Evolutionary conservation across 2,113 vertebrate species (phyloP).

Genomic region (Pseudois nayaur): DNA sequence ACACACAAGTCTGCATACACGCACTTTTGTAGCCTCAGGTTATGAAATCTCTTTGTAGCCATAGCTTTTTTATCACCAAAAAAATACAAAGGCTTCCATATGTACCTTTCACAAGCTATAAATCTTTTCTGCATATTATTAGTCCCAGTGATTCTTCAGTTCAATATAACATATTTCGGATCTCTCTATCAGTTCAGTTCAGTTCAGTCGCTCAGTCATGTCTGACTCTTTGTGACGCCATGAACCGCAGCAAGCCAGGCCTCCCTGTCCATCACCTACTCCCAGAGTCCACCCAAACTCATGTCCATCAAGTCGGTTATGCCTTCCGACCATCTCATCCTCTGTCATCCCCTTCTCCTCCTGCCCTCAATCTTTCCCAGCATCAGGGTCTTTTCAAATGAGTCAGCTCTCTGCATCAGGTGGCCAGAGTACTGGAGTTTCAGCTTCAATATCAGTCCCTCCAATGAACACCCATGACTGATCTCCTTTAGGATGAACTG

Average conservation of each 20-base stretch:
- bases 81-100: not conserved
- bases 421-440: too few relatives aligned
- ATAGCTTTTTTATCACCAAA: not conserved
- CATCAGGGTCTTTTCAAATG: too few relatives aligned
- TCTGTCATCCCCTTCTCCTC: too few relatives aligned
- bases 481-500: too few relatives aligned
- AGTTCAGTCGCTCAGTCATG: not conserved
- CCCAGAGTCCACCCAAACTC: too few relatives aligned
- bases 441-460: too few relatives aligned
- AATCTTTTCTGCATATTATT: not conserved
- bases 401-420: too few relatives aligned
- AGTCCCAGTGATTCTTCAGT: not conserved
- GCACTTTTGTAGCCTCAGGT: not conserved
- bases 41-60: not conserved
- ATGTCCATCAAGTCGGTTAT: too few relatives aligned
- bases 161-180: not conserved
- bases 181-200: not conserved
- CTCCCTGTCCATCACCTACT: not conserved
- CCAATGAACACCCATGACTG: too few relatives aligned
- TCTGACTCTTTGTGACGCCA: not conserved
- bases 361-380: too few relatives aligned
- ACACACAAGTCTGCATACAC: too few relatives aligned
- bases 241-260: not conserved
- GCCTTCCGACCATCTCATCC: too few relatives aligned
- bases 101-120: not conserved